Conservation (phyloP, 2,113 vertebrate genomes). For the Sander vitreus region DNA sequence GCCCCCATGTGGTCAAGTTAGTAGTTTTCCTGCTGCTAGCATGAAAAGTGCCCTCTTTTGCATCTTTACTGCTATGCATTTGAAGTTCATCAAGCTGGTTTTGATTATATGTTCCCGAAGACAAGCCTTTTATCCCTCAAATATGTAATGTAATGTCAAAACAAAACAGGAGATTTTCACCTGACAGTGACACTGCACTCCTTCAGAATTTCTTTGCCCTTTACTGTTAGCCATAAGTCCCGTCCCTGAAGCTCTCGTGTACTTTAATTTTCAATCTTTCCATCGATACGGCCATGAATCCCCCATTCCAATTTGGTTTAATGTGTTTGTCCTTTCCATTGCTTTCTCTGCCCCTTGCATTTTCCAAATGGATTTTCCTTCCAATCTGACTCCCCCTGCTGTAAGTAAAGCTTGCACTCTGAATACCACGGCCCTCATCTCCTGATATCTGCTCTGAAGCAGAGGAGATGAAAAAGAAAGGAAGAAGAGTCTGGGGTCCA, state of each 20-base stretch:
- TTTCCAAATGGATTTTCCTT: slow-evolving; percentile 53
- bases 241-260: slow-evolving; percentile 20
- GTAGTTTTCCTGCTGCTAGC: slow-evolving; percentile 1
- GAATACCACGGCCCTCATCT: slow-evolving; percentile 29
- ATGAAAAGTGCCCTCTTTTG: neutral
- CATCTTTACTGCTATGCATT: neutral
- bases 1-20: neutral
- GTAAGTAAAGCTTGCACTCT: slow-evolving; percentile 25
- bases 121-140: neutral
- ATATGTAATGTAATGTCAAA: neutral
- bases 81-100: slow-evolving; percentile 2
- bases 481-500: slow-evolving; percentile 7
- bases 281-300: slow-evolving; percentile 52
- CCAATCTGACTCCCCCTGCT: slow-evolving; percentile 25
- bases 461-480: slow-evolving; percentile 46
- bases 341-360: slow-evolving; percentile 34
- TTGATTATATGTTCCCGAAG: neutral
- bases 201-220: slow-evolving; percentile 29
- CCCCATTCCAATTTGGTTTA: slow-evolving; percentile 29
- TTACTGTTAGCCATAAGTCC: slow-evolving; percentile 18
- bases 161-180: neutral
- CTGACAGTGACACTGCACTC: neutral
- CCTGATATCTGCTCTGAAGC: slow-evolving; percentile 44
- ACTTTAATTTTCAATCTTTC: slow-evolving; percentile 40
- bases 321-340: slow-evolving; percentile 55